Percentiles rank a stretch among this genome's conserved stretches.
These are phyloP conservation scores for Fragum whitleyi DNA, from an alignment of 2,888 invertebrate species.

Conservation along the genomic window DNA sequence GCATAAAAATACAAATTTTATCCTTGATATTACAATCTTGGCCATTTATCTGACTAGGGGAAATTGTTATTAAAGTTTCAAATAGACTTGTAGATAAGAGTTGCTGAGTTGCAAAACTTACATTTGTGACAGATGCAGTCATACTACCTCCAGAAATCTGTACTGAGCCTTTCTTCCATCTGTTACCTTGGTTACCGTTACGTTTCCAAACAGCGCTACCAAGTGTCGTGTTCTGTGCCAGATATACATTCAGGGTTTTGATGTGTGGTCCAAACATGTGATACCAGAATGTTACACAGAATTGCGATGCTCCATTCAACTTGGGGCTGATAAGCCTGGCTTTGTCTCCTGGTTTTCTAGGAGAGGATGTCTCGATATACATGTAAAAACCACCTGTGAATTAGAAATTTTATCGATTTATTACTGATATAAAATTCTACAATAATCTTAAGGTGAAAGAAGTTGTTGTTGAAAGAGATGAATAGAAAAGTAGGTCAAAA, in stretches of 20 bases:
- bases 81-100: no score
- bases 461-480: neutral
- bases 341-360: conserved; percentile 87
- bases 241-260: conserved; percentile 74
- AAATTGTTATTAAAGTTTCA: no score
- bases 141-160: conserved; percentile 65
- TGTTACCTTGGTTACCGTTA: conserved; percentile 69
- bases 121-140: conserved; percentile 62
- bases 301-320: conserved; percentile 64
- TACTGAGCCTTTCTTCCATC: conserved; percentile 71
- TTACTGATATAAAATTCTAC: no score
- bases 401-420: no score
- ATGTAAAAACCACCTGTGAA: conserved; percentile 75
- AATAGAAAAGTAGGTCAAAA: neutral
- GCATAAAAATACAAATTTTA: no score
- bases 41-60: no score
- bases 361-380: conserved; percentile 83
- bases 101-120: conserved; percentile 38
- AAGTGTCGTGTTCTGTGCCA: conserved; percentile 56
- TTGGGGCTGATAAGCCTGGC: conserved; percentile 87
- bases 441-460: neutral
- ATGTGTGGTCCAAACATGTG: conserved; percentile 77
- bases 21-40: no score
- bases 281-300: conserved; percentile 78
- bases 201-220: conserved; percentile 72